Evolutionary conservation across 2,888 invertebrate genomes (phyloP).

Genomic region (Lasioglossum marginatum): DNA sequence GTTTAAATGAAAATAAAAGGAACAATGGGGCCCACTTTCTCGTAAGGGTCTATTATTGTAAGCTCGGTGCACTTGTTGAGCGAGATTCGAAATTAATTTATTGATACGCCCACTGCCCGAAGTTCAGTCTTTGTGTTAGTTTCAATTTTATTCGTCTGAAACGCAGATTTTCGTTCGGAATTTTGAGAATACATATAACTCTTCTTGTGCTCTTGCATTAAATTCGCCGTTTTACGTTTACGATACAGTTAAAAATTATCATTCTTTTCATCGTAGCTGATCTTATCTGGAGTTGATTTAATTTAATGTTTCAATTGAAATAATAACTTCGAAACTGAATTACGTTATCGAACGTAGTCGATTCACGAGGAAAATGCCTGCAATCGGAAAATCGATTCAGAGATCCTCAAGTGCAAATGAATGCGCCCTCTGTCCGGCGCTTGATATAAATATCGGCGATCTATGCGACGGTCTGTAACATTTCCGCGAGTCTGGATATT

Average conservation of each 20-base stretch:
- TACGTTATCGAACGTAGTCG: neutral
- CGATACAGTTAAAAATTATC: neutral
- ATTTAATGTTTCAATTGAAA: neutral
- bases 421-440: neutral
- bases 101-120: neutral
- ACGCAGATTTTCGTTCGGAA: neutral
- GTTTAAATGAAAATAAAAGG: conserved; percentile 4
- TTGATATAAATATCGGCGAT: neutral
- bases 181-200: neutral
- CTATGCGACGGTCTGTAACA: neutral
- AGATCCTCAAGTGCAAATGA: neutral
- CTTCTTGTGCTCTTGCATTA: neutral
- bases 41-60: conserved; percentile 2
- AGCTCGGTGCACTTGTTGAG: neutral
- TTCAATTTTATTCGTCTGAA: neutral
- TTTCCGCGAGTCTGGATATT: neutral
- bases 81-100: neutral
- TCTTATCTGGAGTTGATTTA: neutral
- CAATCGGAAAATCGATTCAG: neutral
- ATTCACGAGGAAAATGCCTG: neutral
- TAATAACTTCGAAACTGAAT: neutral
- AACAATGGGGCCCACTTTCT: conserved; percentile 5
- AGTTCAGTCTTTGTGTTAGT: neutral
- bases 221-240: neutral
- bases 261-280: neutral